A percentile compares a stretch with the other conserved stretches of the same genome.
phyloP scores from a whole-genome alignment of 2,113 vertebrate genomes.

The Neodontobutis hainanensis region DNA sequence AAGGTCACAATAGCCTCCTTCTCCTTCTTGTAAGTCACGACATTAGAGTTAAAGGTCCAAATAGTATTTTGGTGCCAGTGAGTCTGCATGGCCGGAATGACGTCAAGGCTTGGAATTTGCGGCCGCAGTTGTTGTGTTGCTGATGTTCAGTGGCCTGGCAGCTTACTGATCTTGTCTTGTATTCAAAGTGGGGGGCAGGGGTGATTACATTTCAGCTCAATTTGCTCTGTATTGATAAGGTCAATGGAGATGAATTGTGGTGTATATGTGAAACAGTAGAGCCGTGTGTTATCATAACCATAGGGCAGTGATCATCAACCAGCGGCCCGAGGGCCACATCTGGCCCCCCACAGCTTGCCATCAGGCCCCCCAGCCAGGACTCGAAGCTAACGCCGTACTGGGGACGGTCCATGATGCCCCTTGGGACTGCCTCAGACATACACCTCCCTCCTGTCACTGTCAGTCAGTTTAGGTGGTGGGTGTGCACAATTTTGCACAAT shows the following conservation, averaged over 20 bases:
- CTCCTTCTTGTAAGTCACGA: constrained; percentile 73
- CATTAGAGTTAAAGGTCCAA: constrained; percentile 65
- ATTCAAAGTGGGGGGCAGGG: constrained; percentile 25
- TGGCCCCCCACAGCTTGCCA: no score
- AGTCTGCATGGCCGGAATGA: constrained; percentile 64
- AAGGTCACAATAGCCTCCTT: constrained; percentile 64
- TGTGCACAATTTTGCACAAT: no score
- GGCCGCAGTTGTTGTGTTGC: constrained; percentile 55
- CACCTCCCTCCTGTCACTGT: no score
- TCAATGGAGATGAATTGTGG: constrained; percentile 50
- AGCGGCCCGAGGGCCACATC: no score
- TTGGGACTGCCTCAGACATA: no score
- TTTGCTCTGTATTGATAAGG: constrained; percentile 54
- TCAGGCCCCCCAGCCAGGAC: no score
- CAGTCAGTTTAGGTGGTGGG: no score
- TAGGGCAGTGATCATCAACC: no score
- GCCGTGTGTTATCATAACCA: constrained; percentile 20
- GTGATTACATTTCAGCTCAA: constrained; percentile 63
- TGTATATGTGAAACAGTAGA: constrained; percentile 45
- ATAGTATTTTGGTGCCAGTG: constrained; percentile 66
- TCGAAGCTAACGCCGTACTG: no score
- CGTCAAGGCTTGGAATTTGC: constrained; percentile 58
- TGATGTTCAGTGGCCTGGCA: constrained; percentile 42
- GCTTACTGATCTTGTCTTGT: constrained; percentile 45
- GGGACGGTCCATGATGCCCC: no score